A percentile compares a stretch with the other conserved stretches of the same genome.
Evolutionary conservation across 2,888 invertebrate species (phyloP).

Genomic region (Cryptocheilus praepositus): DNA sequence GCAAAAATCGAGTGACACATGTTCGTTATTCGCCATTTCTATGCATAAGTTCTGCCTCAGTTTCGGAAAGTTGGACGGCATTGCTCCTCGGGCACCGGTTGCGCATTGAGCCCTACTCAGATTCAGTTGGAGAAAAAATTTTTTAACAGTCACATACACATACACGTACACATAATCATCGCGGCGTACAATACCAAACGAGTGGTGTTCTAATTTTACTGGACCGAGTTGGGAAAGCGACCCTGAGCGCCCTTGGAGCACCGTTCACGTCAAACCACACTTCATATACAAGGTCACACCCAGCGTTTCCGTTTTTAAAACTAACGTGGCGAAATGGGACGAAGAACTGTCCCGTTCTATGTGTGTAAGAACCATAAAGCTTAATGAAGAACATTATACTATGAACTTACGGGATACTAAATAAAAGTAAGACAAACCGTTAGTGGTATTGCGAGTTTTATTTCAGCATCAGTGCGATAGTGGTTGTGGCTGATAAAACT

Average conservation of each 20-base stretch:
- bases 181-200: too few species aligned
- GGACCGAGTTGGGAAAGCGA: too few species aligned
- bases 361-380: conserved; percentile 74
- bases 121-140: not conserved
- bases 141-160: too few species aligned
- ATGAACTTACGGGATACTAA: conserved; percentile 74
- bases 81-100: conserved; percentile 10
- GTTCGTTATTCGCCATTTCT: conserved; percentile 58
- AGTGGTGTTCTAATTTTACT: too few species aligned
- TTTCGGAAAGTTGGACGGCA: conserved; percentile 40
- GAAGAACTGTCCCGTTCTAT: conserved; percentile 68
- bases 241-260: conserved; percentile 26
- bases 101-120: not conserved
- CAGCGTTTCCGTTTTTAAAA: conserved; percentile 63
- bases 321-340: conserved; percentile 66
- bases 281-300: conserved; percentile 45
- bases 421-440: conserved; percentile 74
- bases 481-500: too few species aligned
- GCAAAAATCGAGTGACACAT: conserved; percentile 59
- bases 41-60: conserved; percentile 47
- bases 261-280: conserved; percentile 50
- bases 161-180: too few species aligned
- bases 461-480: too few species aligned
- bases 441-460: conserved; percentile 34
- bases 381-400: conserved; percentile 74